Evolutionary conservation across 2,797 vertebrate genomes (phyloP).

Genomic region (Cryptoprocta ferox): DNA sequence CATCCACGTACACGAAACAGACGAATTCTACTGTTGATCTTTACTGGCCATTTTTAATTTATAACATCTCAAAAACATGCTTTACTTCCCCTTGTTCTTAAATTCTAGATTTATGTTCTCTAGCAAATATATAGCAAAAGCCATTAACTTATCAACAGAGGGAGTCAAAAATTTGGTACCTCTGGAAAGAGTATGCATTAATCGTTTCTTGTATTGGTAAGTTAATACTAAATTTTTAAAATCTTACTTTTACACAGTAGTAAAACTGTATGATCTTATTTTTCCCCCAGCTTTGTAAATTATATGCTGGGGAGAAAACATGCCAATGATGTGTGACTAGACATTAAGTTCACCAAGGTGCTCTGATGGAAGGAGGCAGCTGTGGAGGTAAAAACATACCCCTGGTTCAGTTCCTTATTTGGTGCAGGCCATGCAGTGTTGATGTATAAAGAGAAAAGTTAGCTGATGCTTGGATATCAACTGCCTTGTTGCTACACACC

Average conservation of each 20-base stretch:
- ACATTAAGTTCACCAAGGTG: constrained; percentile 81
- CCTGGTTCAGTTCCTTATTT: constrained; percentile 79
- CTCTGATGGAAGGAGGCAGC: constrained; percentile 83
- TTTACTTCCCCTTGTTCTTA: constrained; percentile 50
- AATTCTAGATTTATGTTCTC: constrained; percentile 64
- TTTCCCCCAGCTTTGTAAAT: constrained; percentile 65
- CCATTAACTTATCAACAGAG: constrained; percentile 75
- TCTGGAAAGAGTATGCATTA: constrained; percentile 27
- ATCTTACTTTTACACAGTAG: constrained; percentile 15
- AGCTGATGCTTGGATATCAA: constrained; percentile 78
- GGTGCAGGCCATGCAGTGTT: constrained; percentile 86
- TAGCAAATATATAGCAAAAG: constrained; percentile 40
- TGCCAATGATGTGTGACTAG: constrained; percentile 77
- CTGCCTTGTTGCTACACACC: constrained; percentile 86
- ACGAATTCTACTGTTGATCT: constrained; percentile 36
- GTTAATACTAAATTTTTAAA: neutral
- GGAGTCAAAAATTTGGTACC: constrained; percentile 15
- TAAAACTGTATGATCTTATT: constrained; percentile 52
- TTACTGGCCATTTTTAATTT: neutral
- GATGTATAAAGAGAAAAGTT: constrained; percentile 82
- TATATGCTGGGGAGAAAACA: constrained; percentile 67
- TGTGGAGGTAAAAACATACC: constrained; percentile 81
- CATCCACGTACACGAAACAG: neutral
- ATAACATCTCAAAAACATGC: neutral
- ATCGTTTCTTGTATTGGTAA: constrained; percentile 62